phyloP scores from a whole-genome alignment of 2,113 vertebrate genomes.

The Larimichthys crocea region DNA sequence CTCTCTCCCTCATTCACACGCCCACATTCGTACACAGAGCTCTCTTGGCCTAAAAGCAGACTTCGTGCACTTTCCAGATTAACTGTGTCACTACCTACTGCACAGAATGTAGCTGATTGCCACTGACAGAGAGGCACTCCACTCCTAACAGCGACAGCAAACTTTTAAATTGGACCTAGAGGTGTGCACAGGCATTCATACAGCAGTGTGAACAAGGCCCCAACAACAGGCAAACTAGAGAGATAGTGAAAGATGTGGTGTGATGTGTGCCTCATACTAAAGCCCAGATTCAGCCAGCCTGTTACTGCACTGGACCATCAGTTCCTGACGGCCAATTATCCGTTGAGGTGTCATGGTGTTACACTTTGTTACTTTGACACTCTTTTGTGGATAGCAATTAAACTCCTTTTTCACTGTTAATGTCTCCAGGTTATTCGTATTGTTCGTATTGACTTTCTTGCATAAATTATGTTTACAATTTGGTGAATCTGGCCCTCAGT shows the following conservation, averaged over 20 bases:
- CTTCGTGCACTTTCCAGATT: constrained; percentile 44
- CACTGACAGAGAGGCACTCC: constrained; percentile 41
- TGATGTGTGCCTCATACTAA: constrained; percentile 76
- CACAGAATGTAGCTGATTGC: constrained; percentile 46
- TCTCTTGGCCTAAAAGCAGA: constrained; percentile 45
- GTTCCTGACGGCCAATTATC: constrained; percentile 40
- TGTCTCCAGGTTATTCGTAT: neutral
- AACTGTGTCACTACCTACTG: constrained; percentile 41
- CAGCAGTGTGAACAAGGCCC: constrained; percentile 47
- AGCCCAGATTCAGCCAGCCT: constrained; percentile 76
- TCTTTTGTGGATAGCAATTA: constrained; percentile 9
- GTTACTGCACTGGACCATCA: constrained; percentile 23
- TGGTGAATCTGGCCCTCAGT: constrained; percentile 80
- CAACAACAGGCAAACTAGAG: constrained; percentile 58
- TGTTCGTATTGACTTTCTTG: neutral
- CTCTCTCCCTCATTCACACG: constrained; percentile 22
- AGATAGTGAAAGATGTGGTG: constrained; percentile 72
- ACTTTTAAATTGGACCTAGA: constrained; percentile 53
- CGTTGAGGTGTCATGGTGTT: constrained; percentile 22
- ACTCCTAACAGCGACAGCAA: constrained; percentile 32
- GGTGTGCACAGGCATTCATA: constrained; percentile 53
- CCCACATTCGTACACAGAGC: constrained; percentile 46
- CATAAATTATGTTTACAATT: neutral
- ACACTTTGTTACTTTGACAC: constrained; percentile 25
- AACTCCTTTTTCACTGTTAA: neutral